phyloP scores from a whole-genome alignment of 2,113 vertebrate species.

The Carassius gibelio region DNA sequence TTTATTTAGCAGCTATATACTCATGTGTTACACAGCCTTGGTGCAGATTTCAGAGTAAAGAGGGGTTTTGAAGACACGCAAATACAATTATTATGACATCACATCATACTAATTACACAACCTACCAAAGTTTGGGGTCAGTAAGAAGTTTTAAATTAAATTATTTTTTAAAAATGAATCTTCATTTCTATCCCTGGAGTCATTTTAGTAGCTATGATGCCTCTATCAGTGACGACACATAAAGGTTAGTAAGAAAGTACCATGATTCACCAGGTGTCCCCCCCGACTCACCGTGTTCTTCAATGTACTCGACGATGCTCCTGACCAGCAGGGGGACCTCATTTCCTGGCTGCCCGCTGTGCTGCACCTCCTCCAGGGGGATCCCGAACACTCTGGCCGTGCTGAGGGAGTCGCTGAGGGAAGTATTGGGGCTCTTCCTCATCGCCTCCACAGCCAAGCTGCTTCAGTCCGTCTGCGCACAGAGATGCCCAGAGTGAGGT shows the following conservation, averaged over 20 bases:
- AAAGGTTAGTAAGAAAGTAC: background rate
- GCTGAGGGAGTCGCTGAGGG: constrained; percentile 91
- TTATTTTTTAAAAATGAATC: background rate
- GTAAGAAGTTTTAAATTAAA: background rate
- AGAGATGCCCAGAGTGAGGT: background rate
- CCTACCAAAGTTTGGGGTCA: background rate
- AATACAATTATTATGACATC: background rate
- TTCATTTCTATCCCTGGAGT: background rate
- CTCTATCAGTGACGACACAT: background rate
- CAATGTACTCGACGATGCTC: constrained; percentile 95
- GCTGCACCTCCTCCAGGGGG: constrained; percentile 94
- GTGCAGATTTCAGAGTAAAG: background rate
- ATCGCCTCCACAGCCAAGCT: constrained; percentile 96
- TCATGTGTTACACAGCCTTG: background rate
- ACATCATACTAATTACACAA: background rate
- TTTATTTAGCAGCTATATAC: background rate
- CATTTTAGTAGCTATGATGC: background rate
- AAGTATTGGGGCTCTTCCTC: constrained; percentile 98
- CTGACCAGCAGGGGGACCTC: constrained; percentile 95
- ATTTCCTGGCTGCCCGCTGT: constrained; percentile 88
- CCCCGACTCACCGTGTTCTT: constrained; percentile 89
- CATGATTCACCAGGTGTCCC: background rate
- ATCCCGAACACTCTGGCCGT: constrained; percentile 95
- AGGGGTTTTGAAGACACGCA: background rate
- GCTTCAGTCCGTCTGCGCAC: constrained; percentile 83